phyloP scores from a whole-genome alignment of 2,797 vertebrate genomes.

The Myripristis jacobus region DNA sequence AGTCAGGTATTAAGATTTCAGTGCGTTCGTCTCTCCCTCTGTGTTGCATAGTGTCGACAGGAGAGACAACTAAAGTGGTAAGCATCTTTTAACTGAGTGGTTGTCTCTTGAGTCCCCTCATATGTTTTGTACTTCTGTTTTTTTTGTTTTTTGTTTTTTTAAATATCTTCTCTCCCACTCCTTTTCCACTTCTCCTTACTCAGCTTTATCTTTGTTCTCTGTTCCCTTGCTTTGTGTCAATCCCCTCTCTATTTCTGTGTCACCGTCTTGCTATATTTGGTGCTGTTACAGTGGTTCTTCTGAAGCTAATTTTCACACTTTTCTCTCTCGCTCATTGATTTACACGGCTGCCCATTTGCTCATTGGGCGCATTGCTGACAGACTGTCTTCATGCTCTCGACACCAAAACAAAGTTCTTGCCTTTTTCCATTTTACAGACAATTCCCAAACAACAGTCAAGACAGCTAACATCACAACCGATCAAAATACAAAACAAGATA shows the following conservation, averaged over 20 bases:
- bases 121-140: slow-evolving; percentile 2
- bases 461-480: slow-evolving; percentile 59
- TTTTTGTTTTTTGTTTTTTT: not conserved
- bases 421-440: slow-evolving; percentile 45
- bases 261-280: not conserved
- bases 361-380: slow-evolving; percentile 15
- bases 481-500: slow-evolving; percentile 54
- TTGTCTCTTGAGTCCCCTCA: not conserved
- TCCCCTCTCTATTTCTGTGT: not conserved
- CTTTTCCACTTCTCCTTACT: not conserved
- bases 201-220: not conserved
- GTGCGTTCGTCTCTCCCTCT: slow-evolving; percentile 43
- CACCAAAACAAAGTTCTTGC: not conserved
- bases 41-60: slow-evolving; percentile 60
- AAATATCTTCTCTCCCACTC: slow-evolving; percentile 14
- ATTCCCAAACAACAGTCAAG: slow-evolving; percentile 36
- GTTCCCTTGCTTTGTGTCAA: not conserved
- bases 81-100: slow-evolving; percentile 24
- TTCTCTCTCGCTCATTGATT: not conserved
- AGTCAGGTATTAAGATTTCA: slow-evolving; percentile 22
- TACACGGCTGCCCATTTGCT: not conserved
- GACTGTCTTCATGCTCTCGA: slow-evolving; percentile 23
- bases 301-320: not conserved
- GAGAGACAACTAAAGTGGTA: slow-evolving; percentile 39
- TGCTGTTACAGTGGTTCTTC: not conserved